Percentiles rank a stretch among this genome's conserved stretches.
These are phyloP conservation scores for Meiosimyza decipiens DNA, from an alignment of 2,888 invertebrate species.

Conservation along the genomic window DNA sequence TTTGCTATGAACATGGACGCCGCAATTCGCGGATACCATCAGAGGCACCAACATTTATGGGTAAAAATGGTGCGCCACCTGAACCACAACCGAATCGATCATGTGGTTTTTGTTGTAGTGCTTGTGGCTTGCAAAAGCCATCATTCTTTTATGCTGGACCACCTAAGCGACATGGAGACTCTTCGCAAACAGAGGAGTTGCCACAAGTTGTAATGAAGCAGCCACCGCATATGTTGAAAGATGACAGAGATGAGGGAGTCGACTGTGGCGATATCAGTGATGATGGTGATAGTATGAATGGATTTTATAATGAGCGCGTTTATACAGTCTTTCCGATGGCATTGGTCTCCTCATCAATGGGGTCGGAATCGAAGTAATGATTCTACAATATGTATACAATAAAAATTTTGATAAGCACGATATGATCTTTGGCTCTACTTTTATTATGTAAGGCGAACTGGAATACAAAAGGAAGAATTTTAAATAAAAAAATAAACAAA, in stretches of 20 bases:
- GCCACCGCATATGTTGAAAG: not conserved
- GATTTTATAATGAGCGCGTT: conserved; percentile 35
- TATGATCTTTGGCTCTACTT: too few species aligned
- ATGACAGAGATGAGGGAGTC: conserved; percentile 45
- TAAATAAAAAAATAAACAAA: too few species aligned
- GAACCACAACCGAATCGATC: conserved; percentile 27
- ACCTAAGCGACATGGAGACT: not conserved
- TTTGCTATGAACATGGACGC: conserved; percentile 32
- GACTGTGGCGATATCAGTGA: conserved; percentile 42
- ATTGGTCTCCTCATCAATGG: conserved; percentile 18
- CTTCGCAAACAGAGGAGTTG: not conserved
- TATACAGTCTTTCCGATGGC: conserved; percentile 41
- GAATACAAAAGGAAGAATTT: too few species aligned
- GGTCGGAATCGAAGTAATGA: not conserved
- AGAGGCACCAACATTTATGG: not conserved
- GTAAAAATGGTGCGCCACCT: not conserved
- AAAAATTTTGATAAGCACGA: too few species aligned
- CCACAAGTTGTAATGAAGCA: not conserved
- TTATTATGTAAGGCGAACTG: too few species aligned
- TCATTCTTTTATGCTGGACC: not conserved
- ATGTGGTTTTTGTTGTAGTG: conserved; percentile 35
- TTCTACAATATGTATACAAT: too few species aligned
- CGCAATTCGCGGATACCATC: conserved; percentile 5
- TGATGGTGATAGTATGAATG: conserved; percentile 30
- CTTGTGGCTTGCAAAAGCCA: conserved; percentile 35